Conservation (phyloP, 2,113 vertebrate species). For the Laterallus jamaicensis region DNA sequence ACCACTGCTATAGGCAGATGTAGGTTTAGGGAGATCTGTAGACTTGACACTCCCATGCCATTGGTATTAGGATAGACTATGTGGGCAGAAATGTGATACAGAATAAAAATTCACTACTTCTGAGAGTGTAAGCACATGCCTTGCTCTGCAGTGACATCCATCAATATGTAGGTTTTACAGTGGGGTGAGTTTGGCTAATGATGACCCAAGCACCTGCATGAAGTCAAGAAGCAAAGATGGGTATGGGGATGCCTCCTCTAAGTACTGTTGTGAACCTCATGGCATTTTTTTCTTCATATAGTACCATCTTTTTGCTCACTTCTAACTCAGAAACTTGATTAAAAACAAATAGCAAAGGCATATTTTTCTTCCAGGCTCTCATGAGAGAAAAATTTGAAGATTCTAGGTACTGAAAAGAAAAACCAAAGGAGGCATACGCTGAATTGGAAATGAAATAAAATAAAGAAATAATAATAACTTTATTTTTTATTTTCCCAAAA, state of each 20-base stretch:
- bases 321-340: neutral
- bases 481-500: neutral
- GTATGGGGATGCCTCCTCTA: neutral
- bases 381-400: neutral
- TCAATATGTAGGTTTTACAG: rapidly evolving
- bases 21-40: neutral
- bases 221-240: neutral
- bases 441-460: neutral
- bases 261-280: rapidly evolving
- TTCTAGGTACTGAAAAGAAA: neutral
- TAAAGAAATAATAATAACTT: neutral
- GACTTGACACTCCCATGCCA: neutral
- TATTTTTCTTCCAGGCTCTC: neutral
- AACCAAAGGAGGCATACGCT: neutral
- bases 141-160: rapidly evolving
- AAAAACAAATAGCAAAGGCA: neutral
- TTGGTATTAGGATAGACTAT: rapidly evolving
- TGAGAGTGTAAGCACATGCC: too few species aligned
- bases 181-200: neutral
- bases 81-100: neutral
- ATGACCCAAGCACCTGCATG: neutral
- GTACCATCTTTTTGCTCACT: neutral
- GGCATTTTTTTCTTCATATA: neutral
- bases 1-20: neutral
- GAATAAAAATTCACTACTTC: neutral